Evolutionary conservation across 1,140 invertebrate species (phyloP), one percentile per base, ranked within the genome.

Genomic region (Tenebrio molitor): DNA sequence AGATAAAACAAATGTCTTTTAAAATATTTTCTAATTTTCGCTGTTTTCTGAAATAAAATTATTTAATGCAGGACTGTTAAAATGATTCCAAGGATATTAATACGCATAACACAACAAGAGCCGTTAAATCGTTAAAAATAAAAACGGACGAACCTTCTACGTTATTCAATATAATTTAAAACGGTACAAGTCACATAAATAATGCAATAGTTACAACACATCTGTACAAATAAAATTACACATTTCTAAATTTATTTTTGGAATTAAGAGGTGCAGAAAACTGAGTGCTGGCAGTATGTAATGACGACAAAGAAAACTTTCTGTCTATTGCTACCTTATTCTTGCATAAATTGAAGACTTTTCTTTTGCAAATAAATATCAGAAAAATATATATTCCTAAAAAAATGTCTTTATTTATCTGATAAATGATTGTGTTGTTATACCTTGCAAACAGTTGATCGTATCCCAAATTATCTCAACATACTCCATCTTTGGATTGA

Each of bases 401-500:
- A 39, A n/a, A n/a, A n/a, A n/a, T n/a, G n/a, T n/a, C n/a, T n/a
- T 34, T 10, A 62, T n/a, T 8, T 62, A 3, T 16, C 1, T 4
- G n/a, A n/a, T n/a, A 42, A 66, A 29, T 17, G 7, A 29, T 23
- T 10, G 0, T 19, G 25, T 3, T 6, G 2, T n/a, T n/a, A n/a
- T 44, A 66, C 64, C 64, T 66, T 66, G 64, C 4, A 66, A 44
- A 44, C 64, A 44, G 12, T 66, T 66, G 8, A 66, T 25, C 44
- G 33, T 77, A 50, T 66, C 44, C 62, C 69, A 67, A 39, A 76
- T 58, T 25, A 78, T 70, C 66, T 78, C 77, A 0, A 77, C 67
- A 16, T 68, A 66, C 50, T 69, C 74, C 7, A 70, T 68, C 16
- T 77, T 50, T 1, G 10, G 25, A 15, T 72, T 69, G 1, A 25